Conservation (phyloP, 2,797 vertebrate species). For the Anguilla megastoma region DNA sequence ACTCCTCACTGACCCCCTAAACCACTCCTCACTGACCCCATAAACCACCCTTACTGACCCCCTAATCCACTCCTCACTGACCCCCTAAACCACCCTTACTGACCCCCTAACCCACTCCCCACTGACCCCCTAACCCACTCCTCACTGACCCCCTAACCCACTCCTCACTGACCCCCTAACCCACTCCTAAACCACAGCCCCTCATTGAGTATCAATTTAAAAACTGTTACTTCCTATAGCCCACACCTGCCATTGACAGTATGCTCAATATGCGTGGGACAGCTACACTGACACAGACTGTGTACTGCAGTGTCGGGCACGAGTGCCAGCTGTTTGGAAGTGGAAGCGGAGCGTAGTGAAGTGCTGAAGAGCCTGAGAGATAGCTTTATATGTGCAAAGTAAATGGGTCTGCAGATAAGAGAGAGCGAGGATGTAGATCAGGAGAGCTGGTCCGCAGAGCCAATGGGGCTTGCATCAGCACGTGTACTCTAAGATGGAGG, state of each 20-base stretch:
- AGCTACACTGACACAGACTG: background rate
- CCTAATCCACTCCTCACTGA: too few relatives aligned
- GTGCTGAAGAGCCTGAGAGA: background rate
- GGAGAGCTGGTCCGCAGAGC: background rate
- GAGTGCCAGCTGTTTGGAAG: background rate
- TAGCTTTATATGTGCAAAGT: background rate
- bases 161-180: conserved; percentile 32
- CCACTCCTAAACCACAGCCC: conserved; percentile 71
- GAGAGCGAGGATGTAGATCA: background rate
- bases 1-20: conserved; percentile 77
- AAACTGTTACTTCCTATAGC: too few relatives aligned
- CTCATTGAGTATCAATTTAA: too few relatives aligned
- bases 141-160: conserved; percentile 71
- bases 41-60: conserved; percentile 32
- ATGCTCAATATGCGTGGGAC: background rate
- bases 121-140: conserved; percentile 56
- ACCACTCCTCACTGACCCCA: conserved; percentile 63
- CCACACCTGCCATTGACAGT: background rate
- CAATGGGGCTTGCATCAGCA: background rate
- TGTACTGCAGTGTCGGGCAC: background rate
- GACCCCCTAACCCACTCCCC: too few relatives aligned
- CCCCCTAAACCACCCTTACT: too few relatives aligned
- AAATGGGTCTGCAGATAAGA: background rate
- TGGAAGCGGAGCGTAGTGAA: background rate
- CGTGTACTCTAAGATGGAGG: background rate